These are phyloP conservation scores for Seriola quinqueradiata DNA, from an alignment of 2,113 vertebrate species.

Conservation along the genomic window DNA sequence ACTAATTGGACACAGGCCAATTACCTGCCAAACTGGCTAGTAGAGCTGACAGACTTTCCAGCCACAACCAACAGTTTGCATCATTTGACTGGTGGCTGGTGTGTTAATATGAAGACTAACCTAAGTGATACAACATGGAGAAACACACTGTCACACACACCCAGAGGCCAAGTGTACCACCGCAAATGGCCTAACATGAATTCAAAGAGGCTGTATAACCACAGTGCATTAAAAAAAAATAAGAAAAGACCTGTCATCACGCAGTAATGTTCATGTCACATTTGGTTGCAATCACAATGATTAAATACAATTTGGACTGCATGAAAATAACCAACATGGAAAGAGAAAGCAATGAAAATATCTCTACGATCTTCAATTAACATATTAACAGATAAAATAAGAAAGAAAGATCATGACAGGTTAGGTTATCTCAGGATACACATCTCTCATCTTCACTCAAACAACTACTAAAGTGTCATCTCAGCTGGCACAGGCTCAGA, in stretches of 20 bases:
- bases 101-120: slow-evolving; percentile 46
- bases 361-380: background rate
- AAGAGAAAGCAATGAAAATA: background rate
- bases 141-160: slow-evolving; percentile 19
- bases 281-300: background rate
- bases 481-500: background rate
- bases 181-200: background rate
- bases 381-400: background rate
- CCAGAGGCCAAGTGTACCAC: slow-evolving; percentile 17
- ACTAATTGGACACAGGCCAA: slow-evolving; percentile 17
- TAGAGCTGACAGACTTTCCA: slow-evolving; percentile 18
- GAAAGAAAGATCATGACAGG: background rate
- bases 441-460: slow-evolving; percentile 14
- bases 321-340: background rate
- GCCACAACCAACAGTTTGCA: slow-evolving; percentile 30
- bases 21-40: slow-evolving; percentile 25
- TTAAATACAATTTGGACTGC: background rate
- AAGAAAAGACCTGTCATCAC: background rate
- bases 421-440: slow-evolving; percentile 11
- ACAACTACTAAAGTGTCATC: slow-evolving; percentile 8
- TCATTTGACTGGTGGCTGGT: slow-evolving; percentile 25
- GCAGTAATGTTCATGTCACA: background rate
- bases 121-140: slow-evolving; percentile 28
- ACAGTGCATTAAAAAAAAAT: background rate
- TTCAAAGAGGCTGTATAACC: background rate